These are phyloP conservation scores for Melinaea menophilus DNA, from an alignment of 2,888 invertebrate genomes.

Conservation along the genomic window DNA sequence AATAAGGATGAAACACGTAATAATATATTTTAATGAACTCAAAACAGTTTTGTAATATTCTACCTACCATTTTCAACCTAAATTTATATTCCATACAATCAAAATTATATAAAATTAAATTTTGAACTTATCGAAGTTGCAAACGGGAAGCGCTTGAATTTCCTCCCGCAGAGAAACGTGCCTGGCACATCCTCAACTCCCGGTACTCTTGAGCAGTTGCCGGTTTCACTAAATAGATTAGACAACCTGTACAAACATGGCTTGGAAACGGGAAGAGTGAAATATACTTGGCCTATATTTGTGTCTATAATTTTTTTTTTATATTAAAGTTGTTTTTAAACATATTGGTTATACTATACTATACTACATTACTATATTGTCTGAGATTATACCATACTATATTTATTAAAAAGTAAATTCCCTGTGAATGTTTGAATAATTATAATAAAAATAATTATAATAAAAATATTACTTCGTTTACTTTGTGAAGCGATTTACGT, in stretches of 20 bases:
- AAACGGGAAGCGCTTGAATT: slow-evolving; percentile 12
- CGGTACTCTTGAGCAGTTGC: slow-evolving; percentile 14
- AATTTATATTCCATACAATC: neutral
- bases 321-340: no score
- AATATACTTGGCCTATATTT: no score
- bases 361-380: no score
- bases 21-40: no score
- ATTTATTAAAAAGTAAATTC: no score
- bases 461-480: slow-evolving; percentile 16
- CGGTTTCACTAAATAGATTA: slow-evolving; percentile 20
- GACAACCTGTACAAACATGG: slow-evolving; percentile 11
- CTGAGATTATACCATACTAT: no score
- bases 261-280: neutral
- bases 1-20: no score
- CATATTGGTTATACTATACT: no score
- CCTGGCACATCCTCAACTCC: slow-evolving; percentile 19
- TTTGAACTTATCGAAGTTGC: slow-evolving; percentile 1
- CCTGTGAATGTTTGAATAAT: neutral
- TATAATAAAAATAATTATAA: neutral
- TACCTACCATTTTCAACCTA: neutral
- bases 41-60: no score
- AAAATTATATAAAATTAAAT: neutral
- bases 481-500: slow-evolving; percentile 18
- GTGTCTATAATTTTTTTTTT: no score
- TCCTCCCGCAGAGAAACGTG: slow-evolving; percentile 13